Conservation (phyloP, 2,888 invertebrate species). For the Netelia fuscicornis region DNA sequence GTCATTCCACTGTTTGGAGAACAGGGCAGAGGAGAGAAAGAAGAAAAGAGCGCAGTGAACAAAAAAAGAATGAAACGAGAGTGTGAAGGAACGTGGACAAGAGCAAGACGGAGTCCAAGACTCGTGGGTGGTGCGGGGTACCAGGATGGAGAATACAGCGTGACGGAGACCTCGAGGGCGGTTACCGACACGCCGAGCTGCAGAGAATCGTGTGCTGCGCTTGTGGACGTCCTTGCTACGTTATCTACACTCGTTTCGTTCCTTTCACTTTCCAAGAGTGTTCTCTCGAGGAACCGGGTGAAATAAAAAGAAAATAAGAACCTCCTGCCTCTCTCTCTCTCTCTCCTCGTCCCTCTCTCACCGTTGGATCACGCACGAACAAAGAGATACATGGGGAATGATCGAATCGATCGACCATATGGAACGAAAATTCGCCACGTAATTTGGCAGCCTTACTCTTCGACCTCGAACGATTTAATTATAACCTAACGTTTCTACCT, state of each 20-base stretch:
- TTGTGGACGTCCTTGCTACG: conserved; percentile 84
- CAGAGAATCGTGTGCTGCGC: conserved; percentile 75
- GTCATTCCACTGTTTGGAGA: conserved; percentile 36
- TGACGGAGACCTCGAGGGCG: conserved; percentile 81
- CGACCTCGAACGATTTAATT: background rate
- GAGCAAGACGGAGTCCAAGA: conserved; percentile 28
- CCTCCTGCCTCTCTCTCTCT: conserved; percentile 20
- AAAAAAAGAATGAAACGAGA: conserved; percentile 3
- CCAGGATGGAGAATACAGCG: conserved; percentile 67
- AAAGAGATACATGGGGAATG: conserved; percentile 69
- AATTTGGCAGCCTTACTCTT: background rate
- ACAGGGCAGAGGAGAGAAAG: background rate
- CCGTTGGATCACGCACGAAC: conserved; percentile 59
- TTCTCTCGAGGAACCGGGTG: conserved; percentile 77
- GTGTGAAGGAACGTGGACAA: conserved; percentile 7
- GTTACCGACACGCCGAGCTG: conserved; percentile 78
- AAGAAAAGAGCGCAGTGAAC: conserved; percentile 10
- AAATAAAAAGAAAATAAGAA: conserved; percentile 67
- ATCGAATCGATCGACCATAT: conserved; percentile 67
- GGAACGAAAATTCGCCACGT: conserved; percentile 57
- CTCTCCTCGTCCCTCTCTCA: conserved; percentile 40
- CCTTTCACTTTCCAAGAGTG: conserved; percentile 83
- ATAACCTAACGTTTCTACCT: too few species aligned
- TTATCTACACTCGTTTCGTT: conserved; percentile 81
- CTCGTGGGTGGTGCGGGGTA: conserved; percentile 52